Base-by-base conservation (phyloP, 2,888 invertebrate species). In the Metallyticus violacea region DNA sequence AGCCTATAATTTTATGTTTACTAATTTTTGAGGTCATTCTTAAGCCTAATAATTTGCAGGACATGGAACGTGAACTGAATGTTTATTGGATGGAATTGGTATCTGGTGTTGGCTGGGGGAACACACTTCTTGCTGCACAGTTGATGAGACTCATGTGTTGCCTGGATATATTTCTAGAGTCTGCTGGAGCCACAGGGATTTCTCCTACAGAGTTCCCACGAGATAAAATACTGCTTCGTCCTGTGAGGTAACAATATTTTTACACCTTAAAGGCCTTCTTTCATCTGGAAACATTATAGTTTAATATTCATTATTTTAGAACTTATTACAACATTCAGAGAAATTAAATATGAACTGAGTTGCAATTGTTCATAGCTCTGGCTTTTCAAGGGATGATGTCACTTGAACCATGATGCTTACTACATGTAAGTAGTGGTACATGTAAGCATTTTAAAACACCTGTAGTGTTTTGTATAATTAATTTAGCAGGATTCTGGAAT, bases 111-210 rank as follows among this genome's bases (percentile, higher is more conserved):
- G 90, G 91, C 28, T 92, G 91, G 87, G 91, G 92, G 79, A 91
- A 92, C 89, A 93, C 94, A 81, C 92, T 98, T 26, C 89, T 93
- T 85, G 94, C 96, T n/a, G 93, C 94, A n/a, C 98, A 98, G 92
- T 93, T 98, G 87, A 94, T 96, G 87, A 94, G 96, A 85, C 92
- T 98, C 77, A 93, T 97, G 90, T 95, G 96, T 87, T 97, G 96
- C 90, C 94, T 98, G 88, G 98, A 99, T 91, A 95, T 98, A 88
- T 96, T 96, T 89, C 92, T 98, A 85, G 98, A 98, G 92, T 96
- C 97, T 0, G 94, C 94, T 87, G 94, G 95, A 76, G 93, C 95
- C 6, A 93, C 94, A n/a, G 89, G 90, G 15, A 90, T 91, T 86
- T 91, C 92, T 3, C 92, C 92, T 2, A 89, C 90, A 4, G 96